Percentiles rank a stretch among this genome's conserved stretches.
Evolutionary conservation across 2,888 invertebrate genomes (phyloP).

Genomic region (Cephalotes varians): DNA sequence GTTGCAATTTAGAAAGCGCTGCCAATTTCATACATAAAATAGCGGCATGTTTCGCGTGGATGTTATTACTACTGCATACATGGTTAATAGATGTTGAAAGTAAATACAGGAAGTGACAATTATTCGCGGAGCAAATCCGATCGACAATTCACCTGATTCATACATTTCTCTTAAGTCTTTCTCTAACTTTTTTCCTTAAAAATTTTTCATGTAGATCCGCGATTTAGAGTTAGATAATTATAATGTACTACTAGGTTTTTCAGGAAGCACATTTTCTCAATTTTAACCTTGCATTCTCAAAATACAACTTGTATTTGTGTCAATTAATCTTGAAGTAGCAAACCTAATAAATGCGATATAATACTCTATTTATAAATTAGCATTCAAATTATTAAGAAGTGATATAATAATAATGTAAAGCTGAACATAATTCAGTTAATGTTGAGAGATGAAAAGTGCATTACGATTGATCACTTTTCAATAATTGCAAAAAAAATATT

Average conservation of each 20-base stretch:
- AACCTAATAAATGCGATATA: background rate
- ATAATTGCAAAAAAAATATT: background rate
- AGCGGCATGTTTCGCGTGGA: background rate
- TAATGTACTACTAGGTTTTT: background rate
- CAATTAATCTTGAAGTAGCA: background rate
- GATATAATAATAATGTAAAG: background rate
- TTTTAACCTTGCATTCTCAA: background rate
- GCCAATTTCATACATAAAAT: background rate
- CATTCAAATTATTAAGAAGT: background rate
- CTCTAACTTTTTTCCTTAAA: conserved; percentile 52
- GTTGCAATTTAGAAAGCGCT: conserved; percentile 5
- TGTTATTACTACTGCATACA: background rate
- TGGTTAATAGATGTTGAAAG: conserved; percentile 18
- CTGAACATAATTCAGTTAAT: background rate
- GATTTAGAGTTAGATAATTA: background rate
- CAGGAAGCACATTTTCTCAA: background rate
- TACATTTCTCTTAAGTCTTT: conserved; percentile 44
- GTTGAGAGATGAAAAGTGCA: background rate
- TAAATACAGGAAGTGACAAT: conserved; percentile 47
- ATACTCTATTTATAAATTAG: conserved; percentile 2
- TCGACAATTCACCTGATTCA: conserved; percentile 28
- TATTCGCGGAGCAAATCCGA: conserved; percentile 33
- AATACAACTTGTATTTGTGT: background rate
- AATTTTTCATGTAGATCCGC: background rate
- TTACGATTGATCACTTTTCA: background rate